Conservation (phyloP, 2,888 invertebrate genomes). For the Drosophila yooni region DNA sequence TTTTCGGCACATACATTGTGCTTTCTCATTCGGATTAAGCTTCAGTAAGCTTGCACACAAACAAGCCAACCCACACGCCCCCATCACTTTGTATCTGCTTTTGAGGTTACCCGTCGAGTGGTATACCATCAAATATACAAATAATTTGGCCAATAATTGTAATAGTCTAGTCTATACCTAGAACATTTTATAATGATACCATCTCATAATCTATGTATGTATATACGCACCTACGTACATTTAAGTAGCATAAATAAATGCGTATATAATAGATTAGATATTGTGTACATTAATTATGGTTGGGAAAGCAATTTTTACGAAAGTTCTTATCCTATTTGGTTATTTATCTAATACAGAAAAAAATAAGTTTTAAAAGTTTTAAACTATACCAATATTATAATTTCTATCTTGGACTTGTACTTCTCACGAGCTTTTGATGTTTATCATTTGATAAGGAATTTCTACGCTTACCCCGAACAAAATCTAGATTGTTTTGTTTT, state of each 20-base stretch:
- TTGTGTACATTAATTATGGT: too few species aligned
- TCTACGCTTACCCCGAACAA: background rate
- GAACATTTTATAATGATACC: background rate
- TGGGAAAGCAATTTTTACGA: background rate
- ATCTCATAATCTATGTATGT: background rate
- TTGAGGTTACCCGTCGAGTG: background rate
- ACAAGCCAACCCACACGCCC: background rate
- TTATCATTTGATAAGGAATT: background rate
- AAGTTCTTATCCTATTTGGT: too few species aligned
- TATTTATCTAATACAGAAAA: background rate
- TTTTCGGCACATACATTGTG: constrained; percentile 9
- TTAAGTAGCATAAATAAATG: background rate
- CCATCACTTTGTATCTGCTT: background rate
- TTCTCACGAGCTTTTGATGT: background rate
- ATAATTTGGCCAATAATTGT: background rate
- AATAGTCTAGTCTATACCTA: background rate
- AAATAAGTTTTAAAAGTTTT: background rate
- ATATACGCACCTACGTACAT: background rate
- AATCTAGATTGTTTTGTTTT: background rate
- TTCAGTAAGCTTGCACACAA: background rate
- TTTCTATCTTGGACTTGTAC: background rate
- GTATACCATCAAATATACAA: background rate
- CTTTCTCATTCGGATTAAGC: constrained; percentile 27
- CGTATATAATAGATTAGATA: background rate
- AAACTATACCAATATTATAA: background rate